These are phyloP conservation scores for Eurois occulta DNA, from an alignment of 2,888 invertebrate genomes.

Conservation along the genomic window DNA sequence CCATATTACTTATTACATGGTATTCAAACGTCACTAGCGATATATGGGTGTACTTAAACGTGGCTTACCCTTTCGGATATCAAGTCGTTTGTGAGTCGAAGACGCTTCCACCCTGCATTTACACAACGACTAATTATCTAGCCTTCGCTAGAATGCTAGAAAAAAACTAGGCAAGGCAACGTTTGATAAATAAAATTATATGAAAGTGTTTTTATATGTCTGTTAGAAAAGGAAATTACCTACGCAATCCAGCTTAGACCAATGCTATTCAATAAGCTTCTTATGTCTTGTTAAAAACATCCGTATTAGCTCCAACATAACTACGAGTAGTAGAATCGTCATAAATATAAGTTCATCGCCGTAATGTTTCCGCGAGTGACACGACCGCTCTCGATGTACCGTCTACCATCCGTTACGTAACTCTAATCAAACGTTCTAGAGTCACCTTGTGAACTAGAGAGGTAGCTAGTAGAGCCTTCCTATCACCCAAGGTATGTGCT, in stretches of 20 bases:
- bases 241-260: background rate
- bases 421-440: constrained; percentile 34
- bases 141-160: background rate
- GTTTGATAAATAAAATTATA: background rate
- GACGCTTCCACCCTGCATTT: background rate
- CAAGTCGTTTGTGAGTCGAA: background rate
- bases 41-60: background rate
- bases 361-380: constrained; percentile 46
- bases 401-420: constrained; percentile 53
- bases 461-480: constrained; percentile 19
- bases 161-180: background rate
- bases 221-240: background rate
- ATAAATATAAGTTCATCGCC: constrained; percentile 33
- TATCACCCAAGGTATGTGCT: background rate
- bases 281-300: background rate
- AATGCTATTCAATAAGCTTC: constrained; percentile 2
- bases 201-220: background rate
- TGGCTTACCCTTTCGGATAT: background rate
- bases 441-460: constrained; percentile 60
- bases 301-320: background rate
- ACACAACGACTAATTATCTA: background rate
- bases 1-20: background rate
- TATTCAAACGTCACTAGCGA: background rate
- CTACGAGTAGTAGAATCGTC: background rate
- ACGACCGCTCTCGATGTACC: constrained; percentile 38